Evolutionary conservation across 64 coral and sea anemone species (phyloP).

Genomic region (Montipora efflorescens): DNA sequence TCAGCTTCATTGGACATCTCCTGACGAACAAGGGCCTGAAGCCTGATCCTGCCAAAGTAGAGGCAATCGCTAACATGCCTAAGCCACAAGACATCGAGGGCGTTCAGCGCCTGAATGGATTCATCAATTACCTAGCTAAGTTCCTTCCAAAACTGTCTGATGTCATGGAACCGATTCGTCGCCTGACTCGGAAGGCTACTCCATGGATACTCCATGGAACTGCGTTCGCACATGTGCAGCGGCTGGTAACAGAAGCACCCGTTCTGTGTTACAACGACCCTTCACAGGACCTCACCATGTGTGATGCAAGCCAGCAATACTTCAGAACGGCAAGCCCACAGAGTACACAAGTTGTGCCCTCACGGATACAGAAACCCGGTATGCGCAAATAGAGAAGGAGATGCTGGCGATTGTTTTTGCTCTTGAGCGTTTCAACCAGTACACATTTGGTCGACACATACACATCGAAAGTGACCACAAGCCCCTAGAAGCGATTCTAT

Average conservation of each 20-base stretch:
- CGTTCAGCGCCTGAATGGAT: too few species aligned
- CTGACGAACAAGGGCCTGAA: too few species aligned
- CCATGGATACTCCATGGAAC: conserved; percentile 24
- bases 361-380: too few species aligned
- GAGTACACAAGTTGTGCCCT: too few species aligned
- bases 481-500: conserved; percentile 29
- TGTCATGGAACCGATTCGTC: conserved; percentile 50
- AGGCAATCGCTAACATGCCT: too few species aligned
- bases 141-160: conserved; percentile 33
- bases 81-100: too few species aligned
- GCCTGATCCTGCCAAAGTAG: too few species aligned
- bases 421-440: conserved; percentile 19
- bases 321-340: background rate
- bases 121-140: background rate
- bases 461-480: conserved; percentile 40
- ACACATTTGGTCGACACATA: conserved; percentile 22
- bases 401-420: too few species aligned
- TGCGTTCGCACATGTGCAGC: conserved; percentile 19
- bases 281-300: conserved; percentile 37
- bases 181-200: conserved; percentile 48
- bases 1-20: too few species aligned
- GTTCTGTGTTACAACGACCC: conserved; percentile 50
- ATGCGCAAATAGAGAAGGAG: too few species aligned
- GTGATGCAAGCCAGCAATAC: conserved; percentile 43
- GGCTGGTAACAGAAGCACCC: conserved; percentile 32